Conservation (phyloP, 2,888 invertebrate species). For the Odontocolon sp. region DNA sequence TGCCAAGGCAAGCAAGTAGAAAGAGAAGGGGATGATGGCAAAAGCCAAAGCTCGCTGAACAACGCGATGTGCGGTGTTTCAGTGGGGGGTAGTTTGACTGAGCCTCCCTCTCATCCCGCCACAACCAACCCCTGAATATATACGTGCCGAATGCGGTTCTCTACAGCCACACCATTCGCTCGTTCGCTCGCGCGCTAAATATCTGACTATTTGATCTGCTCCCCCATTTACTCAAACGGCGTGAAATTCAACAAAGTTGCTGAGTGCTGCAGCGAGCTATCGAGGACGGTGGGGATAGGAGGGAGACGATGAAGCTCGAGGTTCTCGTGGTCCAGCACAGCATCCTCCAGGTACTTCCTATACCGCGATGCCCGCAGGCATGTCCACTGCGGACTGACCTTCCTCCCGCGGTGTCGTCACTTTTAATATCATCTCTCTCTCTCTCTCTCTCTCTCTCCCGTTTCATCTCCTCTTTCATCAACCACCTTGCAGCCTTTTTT, state of each 20-base stretch:
- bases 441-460: slow-evolving; percentile 25
- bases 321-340: background rate
- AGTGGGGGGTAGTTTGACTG: background rate
- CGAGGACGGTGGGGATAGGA: background rate
- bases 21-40: slow-evolving; percentile 10
- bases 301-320: slow-evolving; percentile 30
- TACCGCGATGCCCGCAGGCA: slow-evolving; percentile 50
- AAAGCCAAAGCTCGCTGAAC: slow-evolving; percentile 46
- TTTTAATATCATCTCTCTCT: too few species aligned
- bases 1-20: slow-evolving; percentile 43
- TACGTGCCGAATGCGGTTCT: slow-evolving; percentile 27
- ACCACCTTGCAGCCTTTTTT: slow-evolving; percentile 44
- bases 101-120: background rate
- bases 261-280: slow-evolving; percentile 64
- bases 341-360: slow-evolving; percentile 4
- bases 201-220: slow-evolving; percentile 75
- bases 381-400: slow-evolving; percentile 33
- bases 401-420: too few species aligned
- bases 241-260: slow-evolving; percentile 78
- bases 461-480: background rate
- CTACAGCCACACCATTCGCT: background rate
- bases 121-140: background rate
- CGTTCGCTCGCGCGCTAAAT: slow-evolving; percentile 66
- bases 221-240: slow-evolving; percentile 75
- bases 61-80: slow-evolving; percentile 9